Evolutionary conservation across 2,888 invertebrate genomes (phyloP), one percentile per base, ranked within the genome.

Genomic region (Schizotus pectinicornis): DNA sequence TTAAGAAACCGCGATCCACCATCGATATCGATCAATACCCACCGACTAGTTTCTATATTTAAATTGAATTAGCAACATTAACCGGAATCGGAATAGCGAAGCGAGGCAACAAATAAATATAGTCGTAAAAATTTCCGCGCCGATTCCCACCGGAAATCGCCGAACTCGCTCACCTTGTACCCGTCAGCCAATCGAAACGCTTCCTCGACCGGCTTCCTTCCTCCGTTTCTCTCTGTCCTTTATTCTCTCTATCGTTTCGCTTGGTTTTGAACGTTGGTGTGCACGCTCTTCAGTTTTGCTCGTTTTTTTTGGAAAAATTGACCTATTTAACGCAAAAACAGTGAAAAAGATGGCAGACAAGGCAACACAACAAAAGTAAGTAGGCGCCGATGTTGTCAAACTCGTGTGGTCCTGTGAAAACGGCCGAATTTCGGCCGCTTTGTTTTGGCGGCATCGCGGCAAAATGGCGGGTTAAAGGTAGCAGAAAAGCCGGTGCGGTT

Each of bases 361-460:
- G 63, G 79, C 74, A 63, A 81, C 84, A 65, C 85, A 86, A 77
- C 84, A 83, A 77, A 86, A 85, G 88, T 88, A 83, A 88, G 88
- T 87, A 74, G 51, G 56, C 9, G 47, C 68, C 62, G 45, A 33
- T 49, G 50, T 55, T 46, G 36, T 22, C 45, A 38, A 45, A 39
- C 36, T 33, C 34, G 52, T 12, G 35, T 38, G 31, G 56, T 56
- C 36, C 54, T 50, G 46, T 42, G 46, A 59, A 47, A 59, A 56
- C 52, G 37, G 32, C 36, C 34, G 31, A 62, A 67, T 62, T 52
- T 49, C 55, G 43, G 22, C 32, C 59, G 62, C 69, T 71, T 73
- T 74, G 72, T 78, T 78, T 79, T 78, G 76, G 77, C 78, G 77
- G 77, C 67, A 73, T 69, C 62, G 53, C 52, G 52, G 79, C 83